Conservation (phyloP, 2,113 vertebrate genomes). For the Abramis brama region DNA sequence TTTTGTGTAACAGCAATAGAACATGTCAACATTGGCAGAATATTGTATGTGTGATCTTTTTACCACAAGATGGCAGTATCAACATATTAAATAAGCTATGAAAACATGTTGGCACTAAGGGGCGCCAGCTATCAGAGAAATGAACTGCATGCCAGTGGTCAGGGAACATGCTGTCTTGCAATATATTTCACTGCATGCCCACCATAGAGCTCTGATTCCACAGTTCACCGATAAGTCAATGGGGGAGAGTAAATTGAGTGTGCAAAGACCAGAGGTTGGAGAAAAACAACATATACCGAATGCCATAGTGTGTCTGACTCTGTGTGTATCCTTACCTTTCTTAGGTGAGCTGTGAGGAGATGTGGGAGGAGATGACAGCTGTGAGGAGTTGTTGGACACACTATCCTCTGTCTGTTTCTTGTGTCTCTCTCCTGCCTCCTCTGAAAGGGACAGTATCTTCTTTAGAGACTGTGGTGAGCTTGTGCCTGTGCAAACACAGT, state of each 20-base stretch:
- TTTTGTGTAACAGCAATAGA: neutral
- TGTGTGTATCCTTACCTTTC: constrained; percentile 83
- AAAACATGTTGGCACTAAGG: constrained; percentile 4
- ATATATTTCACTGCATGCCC: neutral
- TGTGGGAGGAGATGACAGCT: constrained; percentile 92
- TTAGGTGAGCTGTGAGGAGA: constrained; percentile 96
- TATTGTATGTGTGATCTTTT: neutral
- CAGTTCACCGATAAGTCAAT: neutral
- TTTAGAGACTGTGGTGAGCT: constrained; percentile 98
- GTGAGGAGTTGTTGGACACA: constrained; percentile 88
- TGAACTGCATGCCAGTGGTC: neutral
- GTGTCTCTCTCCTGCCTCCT: constrained; percentile 90
- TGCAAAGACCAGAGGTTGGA: neutral
- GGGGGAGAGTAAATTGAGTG: neutral
- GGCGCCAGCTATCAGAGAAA: neutral
- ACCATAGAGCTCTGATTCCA: neutral
- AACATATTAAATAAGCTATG: neutral
- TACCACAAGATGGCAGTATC: constrained; percentile 46
- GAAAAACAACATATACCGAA: neutral
- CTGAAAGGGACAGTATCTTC: constrained; percentile 97
- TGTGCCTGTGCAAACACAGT: constrained; percentile 78
- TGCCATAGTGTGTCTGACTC: neutral
- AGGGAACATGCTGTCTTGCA: neutral
- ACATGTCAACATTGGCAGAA: neutral
- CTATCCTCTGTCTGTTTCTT: constrained; percentile 87